Percentiles rank a stretch among this genome's conserved stretches.
These are phyloP conservation scores for Eudyptes chrysolophus DNA, from an alignment of 2,113 vertebrate genomes.

Conservation along the genomic window DNA sequence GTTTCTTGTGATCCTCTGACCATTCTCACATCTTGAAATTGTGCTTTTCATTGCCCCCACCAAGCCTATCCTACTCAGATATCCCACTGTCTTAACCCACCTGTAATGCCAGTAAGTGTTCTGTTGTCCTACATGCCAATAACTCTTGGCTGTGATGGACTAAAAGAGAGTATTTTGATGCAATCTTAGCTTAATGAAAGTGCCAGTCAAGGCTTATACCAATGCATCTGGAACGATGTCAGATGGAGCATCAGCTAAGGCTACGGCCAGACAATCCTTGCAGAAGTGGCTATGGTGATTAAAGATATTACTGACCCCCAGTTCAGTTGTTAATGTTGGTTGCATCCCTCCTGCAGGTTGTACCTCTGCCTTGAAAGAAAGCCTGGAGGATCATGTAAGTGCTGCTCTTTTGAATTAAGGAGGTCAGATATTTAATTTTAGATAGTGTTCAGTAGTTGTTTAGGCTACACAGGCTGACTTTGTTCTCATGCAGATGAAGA, in stretches of 20 bases:
- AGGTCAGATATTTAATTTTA: not conserved
- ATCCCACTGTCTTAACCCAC: not conserved
- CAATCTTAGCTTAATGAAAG: not conserved
- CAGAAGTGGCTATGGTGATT: not conserved
- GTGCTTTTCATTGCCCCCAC: rapidly evolving
- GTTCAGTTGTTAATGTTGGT: not conserved
- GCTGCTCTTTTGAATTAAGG: not conserved
- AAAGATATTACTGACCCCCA: not conserved
- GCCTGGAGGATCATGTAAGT: not conserved
- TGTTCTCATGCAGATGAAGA: not conserved
- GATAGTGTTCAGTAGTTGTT: not conserved
- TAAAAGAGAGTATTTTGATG: not conserved
- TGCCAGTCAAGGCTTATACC: not conserved
- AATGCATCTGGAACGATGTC: not conserved
- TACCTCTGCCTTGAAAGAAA: not conserved
- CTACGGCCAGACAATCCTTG: not conserved
- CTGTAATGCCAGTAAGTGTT: not conserved
- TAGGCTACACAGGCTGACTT: not conserved
- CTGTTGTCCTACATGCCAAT: not conserved
- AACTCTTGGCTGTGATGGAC: not conserved
- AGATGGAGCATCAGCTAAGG: not conserved
- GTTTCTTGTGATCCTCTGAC: not conserved
- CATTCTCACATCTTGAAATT: not conserved
- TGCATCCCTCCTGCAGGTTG: not conserved
- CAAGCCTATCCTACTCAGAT: not conserved